Conservation (phyloP, 2,888 invertebrate species). For the Glaucopsyche alexis region DNA sequence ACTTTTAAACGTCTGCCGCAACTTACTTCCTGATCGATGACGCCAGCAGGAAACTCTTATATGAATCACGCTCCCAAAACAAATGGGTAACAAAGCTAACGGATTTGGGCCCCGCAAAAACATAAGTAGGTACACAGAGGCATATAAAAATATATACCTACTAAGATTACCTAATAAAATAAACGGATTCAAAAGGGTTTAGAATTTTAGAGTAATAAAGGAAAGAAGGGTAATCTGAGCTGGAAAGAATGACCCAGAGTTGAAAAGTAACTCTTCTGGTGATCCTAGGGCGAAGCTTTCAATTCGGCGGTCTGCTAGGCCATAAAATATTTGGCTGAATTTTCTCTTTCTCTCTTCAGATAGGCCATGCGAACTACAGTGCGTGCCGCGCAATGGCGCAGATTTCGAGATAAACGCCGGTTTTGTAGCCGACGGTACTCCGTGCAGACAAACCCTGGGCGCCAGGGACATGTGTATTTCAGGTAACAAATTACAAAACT, state of each 20-base stretch:
- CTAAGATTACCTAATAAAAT: too few species aligned
- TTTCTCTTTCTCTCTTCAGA: constrained; percentile 58
- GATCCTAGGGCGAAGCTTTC: too few species aligned
- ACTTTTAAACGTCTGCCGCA: constrained; percentile 17
- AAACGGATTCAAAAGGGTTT: too few species aligned
- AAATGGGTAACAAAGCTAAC: background rate
- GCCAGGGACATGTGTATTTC: constrained; percentile 91
- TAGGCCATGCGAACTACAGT: constrained; percentile 90
- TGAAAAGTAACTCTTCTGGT: too few species aligned
- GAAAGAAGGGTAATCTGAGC: too few species aligned
- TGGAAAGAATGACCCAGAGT: too few species aligned
- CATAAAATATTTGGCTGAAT: too few species aligned
- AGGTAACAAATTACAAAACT: constrained; percentile 57
- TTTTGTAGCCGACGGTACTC: constrained; percentile 90
- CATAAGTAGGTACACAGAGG: too few species aligned
- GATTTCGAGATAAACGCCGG: constrained; percentile 86
- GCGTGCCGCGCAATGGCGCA: constrained; percentile 87
- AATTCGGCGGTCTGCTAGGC: too few species aligned
- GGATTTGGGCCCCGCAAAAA: background rate
- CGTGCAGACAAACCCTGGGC: constrained; percentile 86
- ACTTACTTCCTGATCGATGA: constrained; percentile 24
- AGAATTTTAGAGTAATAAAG: too few species aligned
- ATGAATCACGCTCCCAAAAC: constrained; percentile 8
- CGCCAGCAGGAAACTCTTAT: constrained; percentile 24
- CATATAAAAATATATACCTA: too few species aligned